Conservation (phyloP, 2,888 invertebrate genomes). For the Dromius quadrimaculatus region DNA sequence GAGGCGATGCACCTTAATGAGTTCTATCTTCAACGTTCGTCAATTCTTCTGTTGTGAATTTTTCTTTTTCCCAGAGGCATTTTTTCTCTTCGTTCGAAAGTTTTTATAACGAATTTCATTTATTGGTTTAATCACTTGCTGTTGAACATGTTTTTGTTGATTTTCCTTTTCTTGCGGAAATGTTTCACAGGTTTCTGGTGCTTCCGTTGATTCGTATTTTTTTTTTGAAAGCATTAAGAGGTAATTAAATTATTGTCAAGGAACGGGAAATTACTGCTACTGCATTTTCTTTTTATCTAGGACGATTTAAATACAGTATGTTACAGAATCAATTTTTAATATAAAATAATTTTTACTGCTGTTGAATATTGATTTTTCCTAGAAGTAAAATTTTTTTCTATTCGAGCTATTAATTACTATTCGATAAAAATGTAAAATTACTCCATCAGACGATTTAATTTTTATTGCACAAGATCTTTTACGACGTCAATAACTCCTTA, state of each 20-base stretch:
- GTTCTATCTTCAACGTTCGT: neutral
- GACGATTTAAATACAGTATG: too few species aligned
- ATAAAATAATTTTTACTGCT: too few species aligned
- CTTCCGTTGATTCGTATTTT: conserved; percentile 21
- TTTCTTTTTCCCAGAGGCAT: conserved; percentile 45
- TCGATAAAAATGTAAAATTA: too few species aligned
- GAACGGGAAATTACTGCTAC: neutral
- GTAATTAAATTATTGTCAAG: conserved; percentile 1
- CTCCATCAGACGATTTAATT: too few species aligned
- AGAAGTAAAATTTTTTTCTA: too few species aligned
- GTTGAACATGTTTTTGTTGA: conserved; percentile 14
- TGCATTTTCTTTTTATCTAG: too few species aligned
- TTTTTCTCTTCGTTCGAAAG: conserved; percentile 39
- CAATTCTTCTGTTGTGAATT: conserved; percentile 12
- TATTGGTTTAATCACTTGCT: conserved; percentile 42
- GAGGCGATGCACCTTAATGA: neutral
- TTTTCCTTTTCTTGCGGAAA: conserved; percentile 36
- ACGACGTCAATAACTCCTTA: too few species aligned
- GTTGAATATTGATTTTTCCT: too few species aligned
- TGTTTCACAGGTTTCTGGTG: conserved; percentile 21
- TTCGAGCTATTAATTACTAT: too few species aligned
- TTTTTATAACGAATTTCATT: conserved; percentile 45
- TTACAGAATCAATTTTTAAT: too few species aligned
- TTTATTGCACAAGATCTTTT: too few species aligned
- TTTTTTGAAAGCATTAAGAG: conserved; percentile 1